phyloP scores from a whole-genome alignment of 2,888 invertebrate genomes.

The Eupithecia subfuscata region DNA sequence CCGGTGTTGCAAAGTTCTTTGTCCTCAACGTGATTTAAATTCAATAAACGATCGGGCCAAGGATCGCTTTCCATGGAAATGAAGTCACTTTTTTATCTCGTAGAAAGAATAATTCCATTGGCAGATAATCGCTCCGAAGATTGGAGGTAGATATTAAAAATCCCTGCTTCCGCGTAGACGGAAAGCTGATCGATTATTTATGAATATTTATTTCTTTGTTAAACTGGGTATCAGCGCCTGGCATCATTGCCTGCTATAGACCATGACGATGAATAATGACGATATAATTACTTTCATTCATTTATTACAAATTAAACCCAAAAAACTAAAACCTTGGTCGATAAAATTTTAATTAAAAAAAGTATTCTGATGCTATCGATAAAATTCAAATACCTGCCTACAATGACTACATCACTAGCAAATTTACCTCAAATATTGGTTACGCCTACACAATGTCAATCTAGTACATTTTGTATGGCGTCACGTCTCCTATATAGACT shows the following conservation, averaged over 20 bases:
- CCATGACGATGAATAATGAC: not conserved
- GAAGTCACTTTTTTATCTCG: slow-evolving; percentile 60
- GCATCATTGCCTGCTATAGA: not conserved
- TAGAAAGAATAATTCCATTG: slow-evolving; percentile 65
- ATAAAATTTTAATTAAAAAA: too few relatives aligned
- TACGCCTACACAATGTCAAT: too few relatives aligned
- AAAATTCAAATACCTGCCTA: too few relatives aligned
- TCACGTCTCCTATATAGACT: too few relatives aligned
- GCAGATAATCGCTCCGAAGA: slow-evolving; percentile 57
- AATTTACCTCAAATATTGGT: too few relatives aligned
- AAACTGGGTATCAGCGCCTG: not conserved
- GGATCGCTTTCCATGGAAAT: slow-evolving; percentile 74
- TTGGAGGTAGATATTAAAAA: slow-evolving; percentile 65
- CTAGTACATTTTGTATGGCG: too few relatives aligned
- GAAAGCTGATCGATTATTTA: slow-evolving; percentile 10
- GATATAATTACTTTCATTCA: not conserved
- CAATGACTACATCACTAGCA: too few relatives aligned
- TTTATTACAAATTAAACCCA: not conserved
- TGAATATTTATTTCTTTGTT: not conserved
- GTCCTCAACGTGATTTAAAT: slow-evolving; percentile 72
- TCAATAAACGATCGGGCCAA: slow-evolving; percentile 71
- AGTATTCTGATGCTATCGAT: too few relatives aligned
- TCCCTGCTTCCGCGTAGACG: slow-evolving; percentile 35
- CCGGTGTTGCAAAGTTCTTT: slow-evolving; percentile 58
- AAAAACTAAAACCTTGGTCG: not conserved